A percentile compares a stretch with the other conserved stretches of the same genome.
phyloP scores from a whole-genome alignment of 2,113 vertebrate species.

The Castor canadensis region DNA sequence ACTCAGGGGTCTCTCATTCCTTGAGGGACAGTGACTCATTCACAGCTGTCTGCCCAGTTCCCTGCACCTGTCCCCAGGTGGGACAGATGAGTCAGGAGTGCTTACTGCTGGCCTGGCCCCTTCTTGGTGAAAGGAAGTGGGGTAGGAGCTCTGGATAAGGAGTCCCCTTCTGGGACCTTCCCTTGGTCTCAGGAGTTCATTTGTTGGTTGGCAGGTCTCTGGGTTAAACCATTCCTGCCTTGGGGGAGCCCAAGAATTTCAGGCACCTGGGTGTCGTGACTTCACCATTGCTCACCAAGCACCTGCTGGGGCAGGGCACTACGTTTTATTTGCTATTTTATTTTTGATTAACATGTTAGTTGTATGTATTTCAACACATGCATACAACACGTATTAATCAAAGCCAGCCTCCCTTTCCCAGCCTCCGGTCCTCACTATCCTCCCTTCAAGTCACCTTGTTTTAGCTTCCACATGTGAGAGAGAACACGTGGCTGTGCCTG shows the following conservation, averaged over 20 bases:
- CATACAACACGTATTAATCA: background rate
- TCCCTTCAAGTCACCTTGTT: background rate
- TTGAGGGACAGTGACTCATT: background rate
- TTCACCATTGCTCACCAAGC: fast-evolving
- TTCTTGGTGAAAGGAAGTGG: background rate
- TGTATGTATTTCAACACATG: background rate
- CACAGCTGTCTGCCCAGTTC: background rate
- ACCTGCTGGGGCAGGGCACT: background rate
- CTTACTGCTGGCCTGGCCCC: background rate
- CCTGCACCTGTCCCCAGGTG: background rate
- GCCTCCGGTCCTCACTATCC: no score
- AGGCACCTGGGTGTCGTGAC: background rate
- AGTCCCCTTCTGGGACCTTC: no score
- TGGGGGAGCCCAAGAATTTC: background rate
- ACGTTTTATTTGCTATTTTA: background rate
- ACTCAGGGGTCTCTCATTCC: background rate
- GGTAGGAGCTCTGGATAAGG: no score
- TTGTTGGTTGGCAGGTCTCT: background rate
- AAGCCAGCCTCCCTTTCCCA: background rate
- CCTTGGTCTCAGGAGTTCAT: background rate
- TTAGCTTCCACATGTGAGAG: no score
- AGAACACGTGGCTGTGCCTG: background rate
- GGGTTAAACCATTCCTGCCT: background rate
- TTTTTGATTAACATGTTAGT: background rate
- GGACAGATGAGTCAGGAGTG: background rate